Percentiles rank a stretch among this genome's conserved stretches.
These are phyloP conservation scores for Seriola quinqueradiata DNA, from an alignment of 2,113 vertebrate species.

Conservation along the genomic window DNA sequence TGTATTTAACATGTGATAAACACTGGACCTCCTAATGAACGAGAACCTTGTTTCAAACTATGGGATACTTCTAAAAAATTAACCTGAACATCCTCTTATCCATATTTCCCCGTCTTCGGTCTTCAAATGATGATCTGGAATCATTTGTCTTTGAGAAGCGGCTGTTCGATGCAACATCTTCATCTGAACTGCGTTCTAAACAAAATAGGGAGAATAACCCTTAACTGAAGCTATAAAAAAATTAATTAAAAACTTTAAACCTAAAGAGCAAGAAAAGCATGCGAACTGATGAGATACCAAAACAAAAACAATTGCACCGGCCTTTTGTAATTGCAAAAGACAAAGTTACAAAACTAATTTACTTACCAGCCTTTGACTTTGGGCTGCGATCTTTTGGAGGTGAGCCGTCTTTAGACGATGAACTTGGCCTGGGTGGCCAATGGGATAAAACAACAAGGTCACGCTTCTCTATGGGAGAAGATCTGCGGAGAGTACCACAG, in stretches of 20 bases:
- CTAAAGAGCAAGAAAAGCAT: background rate
- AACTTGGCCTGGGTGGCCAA: constrained; percentile 79
- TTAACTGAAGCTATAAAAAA: background rate
- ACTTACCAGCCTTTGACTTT: constrained; percentile 68
- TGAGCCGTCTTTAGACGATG: constrained; percentile 69
- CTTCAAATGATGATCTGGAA: constrained; percentile 58
- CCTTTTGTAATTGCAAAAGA: background rate
- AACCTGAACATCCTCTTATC: constrained; percentile 67
- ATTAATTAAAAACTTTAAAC: background rate
- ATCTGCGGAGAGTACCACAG: constrained; percentile 65
- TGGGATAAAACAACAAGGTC: constrained; percentile 86
- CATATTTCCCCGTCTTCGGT: constrained; percentile 63
- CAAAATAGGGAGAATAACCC: background rate
- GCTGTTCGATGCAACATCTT: constrained; percentile 53
- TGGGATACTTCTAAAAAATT: background rate
- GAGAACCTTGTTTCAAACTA: background rate
- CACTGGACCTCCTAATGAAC: background rate
- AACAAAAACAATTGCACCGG: background rate
- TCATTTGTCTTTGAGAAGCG: constrained; percentile 61
- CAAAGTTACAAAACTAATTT: rapidly evolving
- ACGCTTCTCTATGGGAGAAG: constrained; percentile 83
- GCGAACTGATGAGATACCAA: background rate
- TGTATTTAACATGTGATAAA: background rate
- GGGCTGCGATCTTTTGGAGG: constrained; percentile 67
- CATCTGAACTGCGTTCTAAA: constrained; percentile 62